phyloP scores from a whole-genome alignment of 2,888 invertebrate genomes.

The Cantharis rufa region DNA sequence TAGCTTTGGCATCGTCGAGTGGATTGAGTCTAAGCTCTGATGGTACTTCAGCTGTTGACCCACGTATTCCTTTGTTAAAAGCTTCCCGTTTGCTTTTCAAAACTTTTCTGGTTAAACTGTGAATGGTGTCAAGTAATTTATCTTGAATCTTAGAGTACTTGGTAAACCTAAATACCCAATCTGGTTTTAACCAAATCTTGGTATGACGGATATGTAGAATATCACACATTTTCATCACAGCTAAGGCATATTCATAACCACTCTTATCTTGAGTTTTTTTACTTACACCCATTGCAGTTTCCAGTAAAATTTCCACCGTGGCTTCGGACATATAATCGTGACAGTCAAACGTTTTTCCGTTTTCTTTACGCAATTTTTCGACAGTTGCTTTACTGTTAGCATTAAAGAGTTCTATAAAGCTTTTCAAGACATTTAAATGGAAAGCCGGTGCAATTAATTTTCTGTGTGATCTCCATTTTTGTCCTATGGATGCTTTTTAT shows the following conservation, averaged over 20 bases:
- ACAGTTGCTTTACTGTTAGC: constrained; percentile 79
- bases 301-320: constrained; percentile 77
- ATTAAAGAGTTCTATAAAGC: constrained; percentile 84
- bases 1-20: constrained; percentile 46
- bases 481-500: constrained; percentile 58
- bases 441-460: constrained; percentile 87
- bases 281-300: constrained; percentile 88
- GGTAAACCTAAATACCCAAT: constrained; percentile 76
- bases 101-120: constrained; percentile 78
- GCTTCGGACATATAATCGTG: constrained; percentile 86
- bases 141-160: constrained; percentile 75
- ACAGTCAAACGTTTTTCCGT: constrained; percentile 74
- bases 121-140: constrained; percentile 73
- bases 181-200: constrained; percentile 77
- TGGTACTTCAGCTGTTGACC: constrained; percentile 51
- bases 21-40: constrained; percentile 48
- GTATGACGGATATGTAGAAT: constrained; percentile 82
- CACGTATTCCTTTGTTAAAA: constrained; percentile 59
- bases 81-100: constrained; percentile 66
- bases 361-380: constrained; percentile 71
- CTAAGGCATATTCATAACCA: constrained; percentile 83
- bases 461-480: constrained; percentile 84
- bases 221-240: constrained; percentile 89
- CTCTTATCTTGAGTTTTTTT: constrained; percentile 80
- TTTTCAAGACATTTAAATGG: constrained; percentile 84